phyloP scores from a whole-genome alignment of 2,797 vertebrate species.

The Anisognathus igniventris region DNA sequence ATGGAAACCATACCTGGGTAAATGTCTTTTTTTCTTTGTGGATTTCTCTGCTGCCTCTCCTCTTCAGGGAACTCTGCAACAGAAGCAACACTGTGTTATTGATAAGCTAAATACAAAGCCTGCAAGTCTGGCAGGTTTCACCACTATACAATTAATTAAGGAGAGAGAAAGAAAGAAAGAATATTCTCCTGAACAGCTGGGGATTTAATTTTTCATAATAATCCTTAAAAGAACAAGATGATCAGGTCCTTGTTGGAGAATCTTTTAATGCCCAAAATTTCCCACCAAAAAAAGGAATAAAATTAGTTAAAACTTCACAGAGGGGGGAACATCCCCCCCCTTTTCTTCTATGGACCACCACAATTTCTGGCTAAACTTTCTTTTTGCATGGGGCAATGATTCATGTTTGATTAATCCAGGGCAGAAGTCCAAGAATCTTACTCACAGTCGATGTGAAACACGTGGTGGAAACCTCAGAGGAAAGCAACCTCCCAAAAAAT shows the following conservation, averaged over 20 bases:
- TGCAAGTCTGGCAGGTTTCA: not conserved
- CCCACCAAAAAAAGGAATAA: not conserved
- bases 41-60: slow-evolving; percentile 90
- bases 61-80: slow-evolving; percentile 87
- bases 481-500: not conserved
- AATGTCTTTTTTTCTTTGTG: slow-evolving; percentile 92
- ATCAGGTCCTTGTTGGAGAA: not conserved
- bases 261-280: not conserved
- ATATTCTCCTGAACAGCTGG: not conserved
- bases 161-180: not conserved
- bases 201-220: not conserved
- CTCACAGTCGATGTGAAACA: slow-evolving; percentile 7
- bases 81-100: slow-evolving; percentile 29
- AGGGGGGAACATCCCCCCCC: rapidly evolving
- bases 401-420: slow-evolving; percentile 27
- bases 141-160: not conserved
- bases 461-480: not conserved
- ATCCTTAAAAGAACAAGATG: not conserved
- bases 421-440: slow-evolving; percentile 18
- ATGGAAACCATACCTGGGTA: slow-evolving; percentile 82
- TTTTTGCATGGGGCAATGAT: not conserved
- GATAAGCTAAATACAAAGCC: not conserved
- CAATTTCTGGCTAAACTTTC: slow-evolving; percentile 10
- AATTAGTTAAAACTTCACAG: not conserved
- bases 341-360: not conserved